Evolutionary conservation across 2,888 invertebrate genomes (phyloP).

Genomic region (Odontothrips loti): DNA sequence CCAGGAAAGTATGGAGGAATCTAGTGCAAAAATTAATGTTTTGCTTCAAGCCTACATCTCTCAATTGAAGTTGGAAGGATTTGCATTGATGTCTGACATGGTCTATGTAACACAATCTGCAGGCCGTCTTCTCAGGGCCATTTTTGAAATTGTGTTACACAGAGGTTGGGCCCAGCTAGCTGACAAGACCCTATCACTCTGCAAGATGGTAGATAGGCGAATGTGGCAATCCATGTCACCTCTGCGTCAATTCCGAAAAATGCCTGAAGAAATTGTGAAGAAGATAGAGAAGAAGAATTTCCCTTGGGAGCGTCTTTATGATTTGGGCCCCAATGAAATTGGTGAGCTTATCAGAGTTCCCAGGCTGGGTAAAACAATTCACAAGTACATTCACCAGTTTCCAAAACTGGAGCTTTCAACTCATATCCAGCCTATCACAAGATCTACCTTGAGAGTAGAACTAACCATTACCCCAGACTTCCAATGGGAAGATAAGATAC

Average conservation of each 20-base stretch:
- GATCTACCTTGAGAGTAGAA: slow-evolving; percentile 87
- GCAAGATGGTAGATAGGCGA: slow-evolving; percentile 97
- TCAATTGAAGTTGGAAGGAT: slow-evolving; percentile 95
- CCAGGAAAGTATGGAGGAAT: slow-evolving; percentile 90
- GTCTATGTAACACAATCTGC: slow-evolving; percentile 98
- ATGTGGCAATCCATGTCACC: slow-evolving; percentile 99
- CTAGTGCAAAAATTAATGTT: slow-evolving; percentile 94
- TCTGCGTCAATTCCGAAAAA: slow-evolving; percentile 91
- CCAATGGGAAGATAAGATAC: slow-evolving; percentile 96
- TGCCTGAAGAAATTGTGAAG: slow-evolving; percentile 94
- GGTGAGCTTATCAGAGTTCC: slow-evolving; percentile 90
- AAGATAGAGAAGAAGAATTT: slow-evolving; percentile 98
- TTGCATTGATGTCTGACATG: slow-evolving; percentile 99
- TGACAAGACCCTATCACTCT: slow-evolving; percentile 89
- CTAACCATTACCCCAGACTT: slow-evolving; percentile 97
- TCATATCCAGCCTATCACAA: slow-evolving; percentile 95
- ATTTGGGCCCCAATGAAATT: slow-evolving; percentile 94
- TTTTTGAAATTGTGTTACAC: slow-evolving; percentile 85
- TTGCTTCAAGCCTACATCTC: slow-evolving; percentile 96
- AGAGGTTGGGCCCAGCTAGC: slow-evolving; percentile 96
- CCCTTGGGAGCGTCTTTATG: slow-evolving; percentile 88
- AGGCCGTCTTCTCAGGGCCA: slow-evolving; percentile 87
- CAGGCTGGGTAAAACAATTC: slow-evolving; percentile 90
- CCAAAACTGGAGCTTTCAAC: slow-evolving; percentile 94
- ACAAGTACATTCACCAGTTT: slow-evolving; percentile 93